phyloP scores from a whole-genome alignment of 2,888 invertebrate species.

The Aromia moschata region DNA sequence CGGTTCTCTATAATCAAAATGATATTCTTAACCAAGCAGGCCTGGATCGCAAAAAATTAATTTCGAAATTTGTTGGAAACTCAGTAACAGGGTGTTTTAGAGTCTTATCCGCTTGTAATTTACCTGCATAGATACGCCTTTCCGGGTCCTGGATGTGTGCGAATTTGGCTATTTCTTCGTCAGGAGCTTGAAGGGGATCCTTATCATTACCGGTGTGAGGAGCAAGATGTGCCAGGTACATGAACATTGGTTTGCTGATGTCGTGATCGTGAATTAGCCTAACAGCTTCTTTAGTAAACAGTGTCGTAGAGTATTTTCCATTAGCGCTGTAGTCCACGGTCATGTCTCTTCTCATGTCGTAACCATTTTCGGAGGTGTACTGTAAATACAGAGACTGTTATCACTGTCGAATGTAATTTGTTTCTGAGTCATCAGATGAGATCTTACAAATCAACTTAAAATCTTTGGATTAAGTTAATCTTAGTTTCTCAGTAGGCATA shows the following conservation, averaged over 20 bases:
- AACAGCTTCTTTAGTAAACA: constrained; percentile 75
- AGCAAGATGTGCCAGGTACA: constrained; percentile 75
- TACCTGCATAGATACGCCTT: constrained; percentile 76
- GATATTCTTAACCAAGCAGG: no score
- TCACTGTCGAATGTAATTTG: no score
- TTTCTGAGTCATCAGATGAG: no score
- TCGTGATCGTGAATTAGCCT: constrained; percentile 68
- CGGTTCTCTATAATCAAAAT: no score
- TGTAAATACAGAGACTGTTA: no score
- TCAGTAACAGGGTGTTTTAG: no score
- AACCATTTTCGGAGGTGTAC: constrained; percentile 63
- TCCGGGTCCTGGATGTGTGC: constrained; percentile 72
- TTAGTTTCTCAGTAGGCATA: no score
- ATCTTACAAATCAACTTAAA: no score
- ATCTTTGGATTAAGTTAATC: no score
- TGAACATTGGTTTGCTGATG: constrained; percentile 68
- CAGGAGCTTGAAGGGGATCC: constrained; percentile 76
- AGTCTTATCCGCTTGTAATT: no score
- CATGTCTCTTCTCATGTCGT: constrained; percentile 72
- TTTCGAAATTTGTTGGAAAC: no score
- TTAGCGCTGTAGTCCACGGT: constrained; percentile 65
- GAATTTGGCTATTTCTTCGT: constrained; percentile 74
- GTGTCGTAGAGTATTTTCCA: constrained; percentile 72
- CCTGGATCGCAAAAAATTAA: no score
- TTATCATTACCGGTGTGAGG: constrained; percentile 74